Evolutionary conservation across 1,140 invertebrate genomes (phyloP).

Genomic region (Harpegnathos saltator): DNA sequence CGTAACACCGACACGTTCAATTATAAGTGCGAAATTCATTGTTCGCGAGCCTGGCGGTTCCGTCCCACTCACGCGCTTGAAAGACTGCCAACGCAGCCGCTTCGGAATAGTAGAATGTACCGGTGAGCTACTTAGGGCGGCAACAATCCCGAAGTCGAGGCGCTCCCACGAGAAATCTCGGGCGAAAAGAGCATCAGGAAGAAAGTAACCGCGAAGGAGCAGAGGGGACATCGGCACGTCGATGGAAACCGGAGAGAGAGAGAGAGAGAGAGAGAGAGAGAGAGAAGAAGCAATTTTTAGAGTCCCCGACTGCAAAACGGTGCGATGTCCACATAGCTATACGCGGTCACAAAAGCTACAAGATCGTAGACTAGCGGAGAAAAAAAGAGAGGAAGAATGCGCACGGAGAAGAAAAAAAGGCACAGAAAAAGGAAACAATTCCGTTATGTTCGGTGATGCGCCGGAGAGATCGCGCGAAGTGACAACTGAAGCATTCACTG

Average conservation of each 20-base stretch:
- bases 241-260: slow-evolving; percentile 3
- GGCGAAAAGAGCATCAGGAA: slow-evolving; percentile 52
- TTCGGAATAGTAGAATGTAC: slow-evolving; percentile 68
- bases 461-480: not conserved
- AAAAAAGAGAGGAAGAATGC: not conserved
- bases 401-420: not conserved
- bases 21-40: slow-evolving; percentile 84
- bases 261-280: not conserved
- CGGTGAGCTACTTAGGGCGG: slow-evolving; percentile 73
- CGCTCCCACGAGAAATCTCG: slow-evolving; percentile 75
- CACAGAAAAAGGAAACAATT: slow-evolving; percentile 34
- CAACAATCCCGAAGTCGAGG: slow-evolving; percentile 78
- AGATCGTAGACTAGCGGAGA: not conserved
- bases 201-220: slow-evolving; percentile 64
- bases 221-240: slow-evolving; percentile 32
- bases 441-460: not conserved
- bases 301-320: slow-evolving; percentile 8
- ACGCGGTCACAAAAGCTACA: not conserved
- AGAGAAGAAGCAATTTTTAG: slow-evolving; percentile 31
- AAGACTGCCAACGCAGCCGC: slow-evolving; percentile 78
- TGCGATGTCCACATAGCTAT: slow-evolving; percentile 5
- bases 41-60: slow-evolving; percentile 64
- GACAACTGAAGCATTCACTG: not conserved
- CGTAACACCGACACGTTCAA: slow-evolving; percentile 81
- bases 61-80: slow-evolving; percentile 73